Percentiles rank a stretch among this genome's conserved stretches.
Conservation (phyloP, 2,888 invertebrate species). For the Catonia carolina region DNA sequence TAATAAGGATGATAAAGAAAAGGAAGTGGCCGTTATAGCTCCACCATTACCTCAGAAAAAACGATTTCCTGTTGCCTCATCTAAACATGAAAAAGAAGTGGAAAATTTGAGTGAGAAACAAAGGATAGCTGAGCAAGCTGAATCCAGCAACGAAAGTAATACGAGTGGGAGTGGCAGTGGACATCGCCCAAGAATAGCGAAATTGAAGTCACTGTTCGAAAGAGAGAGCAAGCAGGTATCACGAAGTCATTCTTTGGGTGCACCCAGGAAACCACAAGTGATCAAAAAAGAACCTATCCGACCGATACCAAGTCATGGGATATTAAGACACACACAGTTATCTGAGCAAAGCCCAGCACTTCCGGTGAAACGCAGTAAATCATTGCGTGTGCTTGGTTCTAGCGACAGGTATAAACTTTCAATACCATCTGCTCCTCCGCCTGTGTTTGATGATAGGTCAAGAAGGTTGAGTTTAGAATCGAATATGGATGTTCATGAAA, state of each 20-base stretch:
- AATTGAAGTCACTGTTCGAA: slow-evolving; percentile 41
- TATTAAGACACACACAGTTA: slow-evolving; percentile 29
- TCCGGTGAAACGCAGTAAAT: slow-evolving; percentile 42
- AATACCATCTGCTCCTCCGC: slow-evolving; percentile 24
- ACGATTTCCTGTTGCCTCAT: slow-evolving; percentile 32
- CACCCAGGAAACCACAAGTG: slow-evolving; percentile 20
- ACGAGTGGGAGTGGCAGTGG: slow-evolving; percentile 3
- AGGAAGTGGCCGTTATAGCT: slow-evolving; percentile 29
- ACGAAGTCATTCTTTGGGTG: slow-evolving; percentile 36
- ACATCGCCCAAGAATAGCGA: slow-evolving; percentile 36
- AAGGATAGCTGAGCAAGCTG: slow-evolving; percentile 31
- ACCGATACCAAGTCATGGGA: slow-evolving; percentile 33
- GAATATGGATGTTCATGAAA: slow-evolving; percentile 26
- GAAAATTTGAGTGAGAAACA: slow-evolving; percentile 39
- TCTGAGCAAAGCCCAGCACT: slow-evolving; percentile 33
- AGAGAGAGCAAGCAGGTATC: slow-evolving; percentile 32
- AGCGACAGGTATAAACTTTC: slow-evolving; percentile 32
- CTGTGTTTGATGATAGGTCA: slow-evolving; percentile 16
- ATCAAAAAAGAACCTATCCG: slow-evolving; percentile 14
- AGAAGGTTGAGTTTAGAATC: slow-evolving; percentile 30
- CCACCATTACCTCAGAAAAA: slow-evolving; percentile 38
- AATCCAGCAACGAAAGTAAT: slow-evolving; percentile 22
- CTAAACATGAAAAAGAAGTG: slow-evolving; percentile 39
- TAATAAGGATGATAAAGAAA: slow-evolving; percentile 31
- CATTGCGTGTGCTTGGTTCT: slow-evolving; percentile 40